Evolutionary conservation across 2,113 vertebrate species (phyloP), one percentile per base, ranked within the genome.

Genomic region (Pomatostomus ruficeps): DNA sequence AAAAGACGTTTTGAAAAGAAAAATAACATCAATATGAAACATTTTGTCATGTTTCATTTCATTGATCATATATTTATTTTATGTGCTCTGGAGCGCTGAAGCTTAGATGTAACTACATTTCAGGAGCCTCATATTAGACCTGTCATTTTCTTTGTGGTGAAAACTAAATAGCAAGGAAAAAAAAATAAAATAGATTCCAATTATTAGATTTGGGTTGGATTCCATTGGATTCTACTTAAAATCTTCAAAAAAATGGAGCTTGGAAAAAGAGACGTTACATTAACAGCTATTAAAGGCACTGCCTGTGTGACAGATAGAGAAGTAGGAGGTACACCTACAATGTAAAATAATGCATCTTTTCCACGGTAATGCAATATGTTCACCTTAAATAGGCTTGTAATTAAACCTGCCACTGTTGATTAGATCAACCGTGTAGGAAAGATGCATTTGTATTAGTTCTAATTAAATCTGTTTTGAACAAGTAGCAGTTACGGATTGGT

Each of bases 1-100:
- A 86, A 97, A 97, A 94, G 96, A 95, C 88, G 29, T 97, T 98
- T 97, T 96, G 97, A 96, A 96, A 98, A 96, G 95, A 95, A 97
- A 94, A 97, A 97, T 97, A 97, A 97, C 96, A 97, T 97, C 97
- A 97, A 93, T 97, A 97, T 97, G 97, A 98, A 98, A 97, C 95
- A 97, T 98, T 98, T 98, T 98, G 97, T 97, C 97, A 97, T 98
- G 97, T 98, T 98, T 97, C 96, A 97, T 98, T 98, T 98, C 98
- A 98, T 97, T 98, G 98, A 98, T 98, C 97, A 97, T 97, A 91
- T 97, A 97, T 98, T 98, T 97, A 96, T 97, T 98, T 98, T 98
- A 96, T 97, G 95, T 97, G 95, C 96, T 97, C 95, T 95, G 97
- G 95, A 98, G 93, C 93, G 8, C 95, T 95, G 94, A 95, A 95